Base-by-base conservation (phyloP, 2,888 invertebrate species). In the Lycophotia porphyrea region DNA sequence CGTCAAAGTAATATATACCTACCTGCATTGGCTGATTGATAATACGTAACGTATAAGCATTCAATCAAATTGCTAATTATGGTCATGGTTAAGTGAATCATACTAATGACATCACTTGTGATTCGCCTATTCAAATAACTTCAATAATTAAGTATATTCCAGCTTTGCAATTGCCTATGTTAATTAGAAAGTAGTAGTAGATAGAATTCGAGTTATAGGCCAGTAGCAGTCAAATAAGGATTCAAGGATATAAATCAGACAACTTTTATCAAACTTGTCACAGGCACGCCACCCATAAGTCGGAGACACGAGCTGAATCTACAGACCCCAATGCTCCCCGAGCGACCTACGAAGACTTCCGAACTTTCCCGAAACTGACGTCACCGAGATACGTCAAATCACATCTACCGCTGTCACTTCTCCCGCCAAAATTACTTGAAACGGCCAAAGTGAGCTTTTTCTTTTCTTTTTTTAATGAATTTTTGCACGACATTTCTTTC, bases 401-500 rank as follows among this genome's bases (percentile, higher is more conserved):
- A 0, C 98, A 98, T 92, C 96, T 98, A 75, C 98, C 98, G 0
- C 97, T 98, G 72, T 97, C 97, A 77, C 93, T 98, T 18, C 91
- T 98, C 49, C 98, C 98, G 24, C 97, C 97, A 15, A 96, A 97
- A 88, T 93, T 97, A 52, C 91, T 97, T 73, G 94, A 97, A 27
- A 87, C 91, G 89, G 89, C 95, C 47, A 92, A 98, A 97, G 95
- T 98, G 4, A 96, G 98, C 64, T 98, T 65, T 76, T 67, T 13
- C 21, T 47, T 52, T 52, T n/a, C 24, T n/a, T 52, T 63, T 24
- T 58, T 58, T 24, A 77, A 77, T 49, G 27, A 80, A 66, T 77
- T 72, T 49, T 15, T 47, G 47, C 39, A 47, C 49, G 47, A 55
- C 18, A 63, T 49, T 69, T 63, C 5, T 21, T 60, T 63, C n/a